These are phyloP conservation scores for Craseonycteris thonglongyai DNA, from an alignment of 2,113 vertebrate species.

Conservation along the genomic window DNA sequence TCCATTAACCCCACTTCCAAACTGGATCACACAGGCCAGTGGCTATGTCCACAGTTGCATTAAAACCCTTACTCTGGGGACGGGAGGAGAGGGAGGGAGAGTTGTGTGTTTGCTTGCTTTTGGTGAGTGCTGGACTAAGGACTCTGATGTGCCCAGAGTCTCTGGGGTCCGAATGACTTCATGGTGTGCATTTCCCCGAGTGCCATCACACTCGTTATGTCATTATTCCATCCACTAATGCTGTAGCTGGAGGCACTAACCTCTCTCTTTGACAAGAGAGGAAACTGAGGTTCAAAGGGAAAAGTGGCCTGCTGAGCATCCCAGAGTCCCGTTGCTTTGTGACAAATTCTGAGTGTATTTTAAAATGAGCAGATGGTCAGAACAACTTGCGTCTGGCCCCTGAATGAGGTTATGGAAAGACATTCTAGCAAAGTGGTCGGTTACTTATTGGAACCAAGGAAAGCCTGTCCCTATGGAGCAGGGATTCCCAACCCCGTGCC, in stretches of 20 bases:
- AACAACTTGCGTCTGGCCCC: neutral
- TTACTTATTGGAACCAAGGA: neutral
- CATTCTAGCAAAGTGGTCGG: neutral
- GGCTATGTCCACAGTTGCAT: slow-evolving; percentile 36
- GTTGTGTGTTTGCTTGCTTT: neutral
- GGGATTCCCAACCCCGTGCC: too few species aligned
- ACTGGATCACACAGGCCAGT: slow-evolving; percentile 11
- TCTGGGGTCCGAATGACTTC: slow-evolving; percentile 32
- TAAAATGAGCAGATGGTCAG: neutral
- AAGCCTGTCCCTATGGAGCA: neutral
- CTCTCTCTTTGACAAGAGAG: neutral
- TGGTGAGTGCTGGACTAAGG: neutral
- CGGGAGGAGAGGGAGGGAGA: neutral
- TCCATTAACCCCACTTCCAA: neutral
- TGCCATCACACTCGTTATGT: slow-evolving; percentile 29
- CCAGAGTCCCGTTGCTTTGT: neutral
- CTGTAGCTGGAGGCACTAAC: neutral
- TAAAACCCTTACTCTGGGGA: slow-evolving; percentile 57
- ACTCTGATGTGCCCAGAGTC: slow-evolving; percentile 29
- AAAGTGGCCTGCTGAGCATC: neutral
- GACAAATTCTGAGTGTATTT: neutral
- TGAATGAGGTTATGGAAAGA: neutral
- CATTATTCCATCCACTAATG: slow-evolving; percentile 33
- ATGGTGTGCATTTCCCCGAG: slow-evolving; percentile 15
- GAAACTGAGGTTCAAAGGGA: slow-evolving; percentile 53